Evolutionary conservation across 2,888 invertebrate species (phyloP).

Genomic region (Drosophila borborema): DNA sequence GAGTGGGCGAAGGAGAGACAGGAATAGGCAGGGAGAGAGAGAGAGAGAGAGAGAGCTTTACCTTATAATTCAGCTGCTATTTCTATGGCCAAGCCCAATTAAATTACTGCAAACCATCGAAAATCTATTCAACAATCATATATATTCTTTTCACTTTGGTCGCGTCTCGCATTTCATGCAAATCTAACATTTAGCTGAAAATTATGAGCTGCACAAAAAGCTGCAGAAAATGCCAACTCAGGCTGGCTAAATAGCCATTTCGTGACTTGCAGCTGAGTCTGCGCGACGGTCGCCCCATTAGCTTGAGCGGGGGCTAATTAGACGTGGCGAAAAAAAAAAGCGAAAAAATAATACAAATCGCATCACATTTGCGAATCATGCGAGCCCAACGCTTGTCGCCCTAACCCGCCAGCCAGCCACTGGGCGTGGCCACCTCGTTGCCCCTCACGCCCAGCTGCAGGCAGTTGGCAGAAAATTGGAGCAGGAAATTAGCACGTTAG

Average conservation of each 20-base stretch:
- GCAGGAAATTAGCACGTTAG: slow-evolving; percentile 70
- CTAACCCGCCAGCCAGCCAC: slow-evolving; percentile 13
- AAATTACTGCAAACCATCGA: slow-evolving; percentile 14
- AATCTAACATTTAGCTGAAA: slow-evolving; percentile 67
- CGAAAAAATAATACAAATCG: slow-evolving; percentile 59
- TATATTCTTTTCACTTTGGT: slow-evolving; percentile 6
- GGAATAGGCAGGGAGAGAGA: too few relatives aligned
- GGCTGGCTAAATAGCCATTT: slow-evolving; percentile 70
- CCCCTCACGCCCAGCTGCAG: neutral
- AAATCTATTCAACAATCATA: slow-evolving; percentile 7
- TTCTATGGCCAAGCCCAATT: slow-evolving; percentile 13
- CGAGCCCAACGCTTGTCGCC: slow-evolving; percentile 28
- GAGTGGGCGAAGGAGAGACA: slow-evolving; percentile 1
- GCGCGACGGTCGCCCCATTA: slow-evolving; percentile 69
- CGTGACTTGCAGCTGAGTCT: slow-evolving; percentile 79
- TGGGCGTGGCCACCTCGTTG: slow-evolving; percentile 25
- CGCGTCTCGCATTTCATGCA: slow-evolving; percentile 68
- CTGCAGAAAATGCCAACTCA: slow-evolving; percentile 64
- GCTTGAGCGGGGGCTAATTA: slow-evolving; percentile 58
- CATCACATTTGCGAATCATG: slow-evolving; percentile 70
- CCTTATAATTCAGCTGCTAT: slow-evolving; percentile 19
- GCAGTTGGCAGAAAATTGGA: slow-evolving; percentile 58
- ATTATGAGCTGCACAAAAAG: slow-evolving; percentile 48
- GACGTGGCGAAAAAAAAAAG: slow-evolving; percentile 39
- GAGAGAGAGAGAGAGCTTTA: neutral